These are phyloP conservation scores for Anthrax anthrax DNA, from an alignment of 2,888 invertebrate species.

Conservation along the genomic window DNA sequence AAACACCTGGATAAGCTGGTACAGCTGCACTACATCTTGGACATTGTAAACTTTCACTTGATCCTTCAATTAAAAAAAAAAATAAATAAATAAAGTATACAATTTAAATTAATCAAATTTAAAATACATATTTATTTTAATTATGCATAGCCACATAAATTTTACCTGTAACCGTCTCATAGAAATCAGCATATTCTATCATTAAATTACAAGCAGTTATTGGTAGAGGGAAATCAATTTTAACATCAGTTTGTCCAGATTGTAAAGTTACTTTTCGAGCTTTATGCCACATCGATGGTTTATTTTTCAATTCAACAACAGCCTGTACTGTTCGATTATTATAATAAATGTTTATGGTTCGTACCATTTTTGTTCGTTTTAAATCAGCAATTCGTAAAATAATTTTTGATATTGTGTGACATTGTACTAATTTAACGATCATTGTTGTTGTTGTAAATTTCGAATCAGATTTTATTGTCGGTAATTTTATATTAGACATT, in stretches of 20 bases:
- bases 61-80: conserved; percentile 24
- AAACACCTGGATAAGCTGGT: conserved; percentile 93
- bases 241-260: conserved; percentile 88
- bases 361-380: conserved; percentile 94
- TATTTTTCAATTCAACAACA: conserved; percentile 93
- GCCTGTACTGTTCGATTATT: conserved; percentile 93
- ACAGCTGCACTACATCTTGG: conserved; percentile 94
- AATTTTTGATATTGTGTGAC: conserved; percentile 90
- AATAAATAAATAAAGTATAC: no score
- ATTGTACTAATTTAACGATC: conserved; percentile 89
- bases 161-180: conserved; percentile 83
- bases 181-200: conserved; percentile 97
- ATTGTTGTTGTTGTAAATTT: conserved; percentile 97
- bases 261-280: conserved; percentile 83
- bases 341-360: conserved; percentile 91
- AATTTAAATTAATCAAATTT: no score
- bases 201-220: conserved; percentile 96
- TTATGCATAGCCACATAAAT: no score
- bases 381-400: conserved; percentile 86
- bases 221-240: conserved; percentile 91
- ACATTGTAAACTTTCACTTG: conserved; percentile 87
- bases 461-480: conserved; percentile 88
- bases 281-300: conserved; percentile 93
- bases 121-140: no score
- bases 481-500: conserved; percentile 78